Evolutionary conservation across 2,113 vertebrate genomes (phyloP).

Genomic region (Aix galericulata): DNA sequence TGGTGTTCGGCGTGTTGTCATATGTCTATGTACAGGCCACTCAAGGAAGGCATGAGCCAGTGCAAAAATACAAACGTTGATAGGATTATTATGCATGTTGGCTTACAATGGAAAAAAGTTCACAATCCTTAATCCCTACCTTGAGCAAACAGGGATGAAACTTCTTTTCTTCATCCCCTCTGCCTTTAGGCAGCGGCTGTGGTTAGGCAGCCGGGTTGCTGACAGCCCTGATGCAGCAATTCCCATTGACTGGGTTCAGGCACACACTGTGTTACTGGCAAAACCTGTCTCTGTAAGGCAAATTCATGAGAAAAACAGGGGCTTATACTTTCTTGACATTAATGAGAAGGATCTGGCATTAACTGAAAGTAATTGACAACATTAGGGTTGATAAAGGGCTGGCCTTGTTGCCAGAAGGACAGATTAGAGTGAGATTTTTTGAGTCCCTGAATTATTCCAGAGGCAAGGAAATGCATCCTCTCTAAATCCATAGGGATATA

Average conservation of each 20-base stretch:
- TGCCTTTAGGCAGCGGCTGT: background rate
- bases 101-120: background rate
- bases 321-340: conserved; percentile 49
- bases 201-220: background rate
- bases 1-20: background rate
- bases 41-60: background rate
- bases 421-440: conserved; percentile 5
- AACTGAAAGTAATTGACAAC: conserved; percentile 55
- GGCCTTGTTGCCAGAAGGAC: conserved; percentile 25
- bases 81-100: background rate
- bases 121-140: background rate
- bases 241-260: background rate
- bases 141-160: background rate
- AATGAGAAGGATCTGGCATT: conserved; percentile 52
- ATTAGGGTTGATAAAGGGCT: conserved; percentile 28
- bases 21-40: background rate
- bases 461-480: background rate
- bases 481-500: background rate
- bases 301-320: background rate
- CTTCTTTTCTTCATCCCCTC: background rate
- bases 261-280: background rate
- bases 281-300: background rate
- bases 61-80: background rate
- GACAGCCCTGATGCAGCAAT: background rate
- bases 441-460: conserved; percentile 28